A percentile compares a stretch with the other conserved stretches of the same genome.
Evolutionary conservation across 2,113 vertebrate genomes (phyloP).

Genomic region (Petrocephalus microphthalmus): DNA sequence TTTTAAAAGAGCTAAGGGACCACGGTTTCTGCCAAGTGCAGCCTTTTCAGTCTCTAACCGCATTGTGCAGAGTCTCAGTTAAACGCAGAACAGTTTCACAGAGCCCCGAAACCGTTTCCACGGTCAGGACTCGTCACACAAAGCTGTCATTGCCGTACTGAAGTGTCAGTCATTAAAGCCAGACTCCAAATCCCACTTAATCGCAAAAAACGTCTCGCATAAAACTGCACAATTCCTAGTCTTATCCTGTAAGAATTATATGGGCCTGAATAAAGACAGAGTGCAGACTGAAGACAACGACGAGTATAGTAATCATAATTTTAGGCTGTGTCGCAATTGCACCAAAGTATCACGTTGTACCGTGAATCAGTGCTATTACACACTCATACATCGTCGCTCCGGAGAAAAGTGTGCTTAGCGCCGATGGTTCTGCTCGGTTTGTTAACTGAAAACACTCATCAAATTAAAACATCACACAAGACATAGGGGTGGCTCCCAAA

Average conservation of each 20-base stretch:
- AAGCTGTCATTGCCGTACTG: not conserved
- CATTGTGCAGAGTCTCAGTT: not conserved
- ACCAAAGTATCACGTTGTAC: not conserved
- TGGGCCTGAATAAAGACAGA: constrained; percentile 7
- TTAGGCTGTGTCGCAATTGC: not conserved
- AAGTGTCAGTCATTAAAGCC: not conserved
- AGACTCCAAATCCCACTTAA: not conserved
- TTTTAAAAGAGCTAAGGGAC: not conserved
- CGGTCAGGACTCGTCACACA: not conserved
- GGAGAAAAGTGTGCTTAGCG: not conserved
- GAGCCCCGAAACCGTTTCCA: not conserved
- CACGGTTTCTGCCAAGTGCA: not conserved
- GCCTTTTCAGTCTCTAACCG: not conserved
- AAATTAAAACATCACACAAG: not conserved
- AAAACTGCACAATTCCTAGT: constrained; percentile 8
- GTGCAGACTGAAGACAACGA: not conserved
- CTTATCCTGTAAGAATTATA: not conserved
- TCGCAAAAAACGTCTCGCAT: not conserved
- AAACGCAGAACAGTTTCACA: not conserved
- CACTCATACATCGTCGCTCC: not conserved
- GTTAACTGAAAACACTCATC: not conserved
- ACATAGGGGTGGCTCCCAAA: not conserved
- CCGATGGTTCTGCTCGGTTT: not conserved
- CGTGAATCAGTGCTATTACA: not conserved
- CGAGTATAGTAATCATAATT: not conserved